Evolutionary conservation across 2,888 invertebrate genomes (phyloP).

Genomic region (Acanthosoma haemorrhoidale): DNA sequence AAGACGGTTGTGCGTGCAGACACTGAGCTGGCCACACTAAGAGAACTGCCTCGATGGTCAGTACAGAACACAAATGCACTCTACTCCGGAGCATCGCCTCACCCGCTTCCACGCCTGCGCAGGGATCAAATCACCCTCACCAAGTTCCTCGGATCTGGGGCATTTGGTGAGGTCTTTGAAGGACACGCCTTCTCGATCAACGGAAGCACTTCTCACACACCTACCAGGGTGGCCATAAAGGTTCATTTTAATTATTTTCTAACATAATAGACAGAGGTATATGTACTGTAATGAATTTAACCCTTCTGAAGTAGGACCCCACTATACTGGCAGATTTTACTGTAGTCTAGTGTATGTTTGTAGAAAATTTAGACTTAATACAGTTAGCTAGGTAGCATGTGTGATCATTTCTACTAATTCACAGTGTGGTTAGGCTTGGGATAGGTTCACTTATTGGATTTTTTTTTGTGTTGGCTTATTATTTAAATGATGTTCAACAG

Average conservation of each 20-base stretch:
- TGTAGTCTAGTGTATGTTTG: too few species aligned
- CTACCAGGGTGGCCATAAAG: conserved; percentile 86
- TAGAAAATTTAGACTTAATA: too few species aligned
- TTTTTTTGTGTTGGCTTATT: too few species aligned
- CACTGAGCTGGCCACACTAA: conserved; percentile 77
- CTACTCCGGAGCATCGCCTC: conserved; percentile 57
- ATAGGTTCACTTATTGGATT: too few species aligned
- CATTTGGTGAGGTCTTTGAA: conserved; percentile 96
- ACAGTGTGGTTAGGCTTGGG: too few species aligned
- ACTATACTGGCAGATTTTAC: too few species aligned
- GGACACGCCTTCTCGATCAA: conserved; percentile 69
- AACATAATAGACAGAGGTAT: too few species aligned
- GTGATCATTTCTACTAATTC: too few species aligned
- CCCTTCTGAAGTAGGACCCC: too few species aligned
- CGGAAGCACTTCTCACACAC: conserved; percentile 53
- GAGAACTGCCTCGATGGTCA: conserved; percentile 68
- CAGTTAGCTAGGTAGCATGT: too few species aligned
- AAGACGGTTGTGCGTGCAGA: conserved; percentile 49
- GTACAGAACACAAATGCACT: conserved; percentile 79
- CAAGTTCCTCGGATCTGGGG: conserved; percentile 89
- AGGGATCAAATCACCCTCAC: conserved; percentile 79
- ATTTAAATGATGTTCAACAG: too few species aligned
- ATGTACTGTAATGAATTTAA: too few species aligned
- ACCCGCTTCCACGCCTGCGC: conserved; percentile 69
- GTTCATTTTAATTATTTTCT: conserved; percentile 47